These are phyloP conservation scores for Embidobia sp. DNA, from an alignment of 2,888 invertebrate species.

Conservation along the genomic window DNA sequence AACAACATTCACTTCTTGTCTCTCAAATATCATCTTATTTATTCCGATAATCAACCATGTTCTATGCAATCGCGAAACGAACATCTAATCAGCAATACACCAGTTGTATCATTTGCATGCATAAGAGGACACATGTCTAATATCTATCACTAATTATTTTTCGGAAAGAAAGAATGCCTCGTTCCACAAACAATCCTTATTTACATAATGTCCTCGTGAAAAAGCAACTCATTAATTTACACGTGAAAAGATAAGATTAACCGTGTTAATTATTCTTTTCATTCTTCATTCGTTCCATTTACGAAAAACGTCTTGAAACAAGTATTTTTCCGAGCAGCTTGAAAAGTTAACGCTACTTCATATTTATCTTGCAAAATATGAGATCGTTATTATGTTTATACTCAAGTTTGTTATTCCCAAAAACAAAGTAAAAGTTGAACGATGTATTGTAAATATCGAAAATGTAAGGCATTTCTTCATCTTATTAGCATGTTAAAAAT, in stretches of 20 bases:
- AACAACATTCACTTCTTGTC: too few species aligned
- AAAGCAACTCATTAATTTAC: neutral
- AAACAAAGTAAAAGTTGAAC: constrained; percentile 50
- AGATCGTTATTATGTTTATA: constrained; percentile 40
- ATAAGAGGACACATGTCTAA: constrained; percentile 24
- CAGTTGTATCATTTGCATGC: constrained; percentile 25
- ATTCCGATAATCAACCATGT: constrained; percentile 3
- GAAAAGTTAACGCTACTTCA: constrained; percentile 14
- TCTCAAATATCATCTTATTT: too few species aligned
- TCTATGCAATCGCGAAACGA: constrained; percentile 1
- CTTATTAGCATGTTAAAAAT: constrained; percentile 40
- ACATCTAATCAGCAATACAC: constrained; percentile 27
- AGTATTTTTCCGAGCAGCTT: constrained; percentile 11
- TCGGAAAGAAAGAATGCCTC: neutral
- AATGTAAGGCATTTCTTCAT: constrained; percentile 29
- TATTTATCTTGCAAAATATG: constrained; percentile 42
- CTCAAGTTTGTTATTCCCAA: constrained; percentile 36
- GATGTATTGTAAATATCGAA: constrained; percentile 39
- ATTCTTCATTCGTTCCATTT: constrained; percentile 1
- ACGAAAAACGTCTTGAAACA: constrained; percentile 12
- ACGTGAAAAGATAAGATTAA: neutral
- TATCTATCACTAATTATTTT: constrained; percentile 37
- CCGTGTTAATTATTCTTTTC: neutral
- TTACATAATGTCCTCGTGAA: too few species aligned
- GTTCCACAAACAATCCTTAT: neutral